phyloP scores from a whole-genome alignment of 2,888 invertebrate species.

The Andrena marginata region DNA sequence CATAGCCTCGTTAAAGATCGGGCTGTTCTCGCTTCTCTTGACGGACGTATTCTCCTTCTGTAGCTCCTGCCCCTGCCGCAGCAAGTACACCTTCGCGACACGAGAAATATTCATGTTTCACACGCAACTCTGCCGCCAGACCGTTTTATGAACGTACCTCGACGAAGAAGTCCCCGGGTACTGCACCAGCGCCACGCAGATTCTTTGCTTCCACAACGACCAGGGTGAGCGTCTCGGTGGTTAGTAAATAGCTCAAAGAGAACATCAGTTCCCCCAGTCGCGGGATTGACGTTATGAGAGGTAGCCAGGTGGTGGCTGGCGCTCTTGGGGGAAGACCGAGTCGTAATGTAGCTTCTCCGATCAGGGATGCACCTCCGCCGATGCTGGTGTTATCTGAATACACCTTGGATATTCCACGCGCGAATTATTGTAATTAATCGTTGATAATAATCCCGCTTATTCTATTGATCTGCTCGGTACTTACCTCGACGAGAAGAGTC shows the following conservation, averaged over 20 bases:
- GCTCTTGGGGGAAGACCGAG: constrained; percentile 85
- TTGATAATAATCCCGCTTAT: neutral
- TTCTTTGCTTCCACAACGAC: constrained; percentile 92
- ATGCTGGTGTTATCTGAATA: constrained; percentile 77
- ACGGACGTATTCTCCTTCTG: constrained; percentile 93
- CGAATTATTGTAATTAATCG: neutral
- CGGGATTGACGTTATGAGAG: constrained; percentile 89
- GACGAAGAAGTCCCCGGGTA: constrained; percentile 90
- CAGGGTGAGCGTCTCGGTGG: constrained; percentile 92
- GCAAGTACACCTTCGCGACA: constrained; percentile 88
- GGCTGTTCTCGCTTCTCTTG: constrained; percentile 90
- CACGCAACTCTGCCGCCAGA: neutral
- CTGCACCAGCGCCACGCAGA: constrained; percentile 87
- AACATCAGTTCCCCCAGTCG: constrained; percentile 93
- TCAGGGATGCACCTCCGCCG: constrained; percentile 75
- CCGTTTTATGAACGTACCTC: constrained; percentile 86
- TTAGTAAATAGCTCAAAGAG: constrained; percentile 92
- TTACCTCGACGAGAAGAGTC: constrained; percentile 80
- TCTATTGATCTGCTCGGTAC: neutral
- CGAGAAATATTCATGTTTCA: neutral
- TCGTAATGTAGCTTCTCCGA: constrained; percentile 81
- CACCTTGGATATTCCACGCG: constrained; percentile 68
- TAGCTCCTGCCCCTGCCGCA: constrained; percentile 93
- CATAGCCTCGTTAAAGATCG: constrained; percentile 94
- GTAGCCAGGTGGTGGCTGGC: constrained; percentile 92